phyloP scores from a whole-genome alignment of 2,888 invertebrate genomes.

The Lepidocyrtinus sp. region DNA sequence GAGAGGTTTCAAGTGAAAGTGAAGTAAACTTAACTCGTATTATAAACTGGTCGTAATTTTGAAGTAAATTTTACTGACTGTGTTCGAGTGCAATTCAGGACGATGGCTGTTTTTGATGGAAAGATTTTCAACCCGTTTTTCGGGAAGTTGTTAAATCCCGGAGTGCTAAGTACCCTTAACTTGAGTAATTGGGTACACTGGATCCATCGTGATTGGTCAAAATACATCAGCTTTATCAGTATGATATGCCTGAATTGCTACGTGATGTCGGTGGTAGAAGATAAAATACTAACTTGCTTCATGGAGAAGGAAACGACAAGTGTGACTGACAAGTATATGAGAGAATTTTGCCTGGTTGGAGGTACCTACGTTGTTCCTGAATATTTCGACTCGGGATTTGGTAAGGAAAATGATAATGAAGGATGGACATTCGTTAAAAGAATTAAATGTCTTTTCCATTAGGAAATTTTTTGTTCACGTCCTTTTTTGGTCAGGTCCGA shows the following conservation, averaged over 20 bases:
- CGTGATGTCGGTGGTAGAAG: not conserved
- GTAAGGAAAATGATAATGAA: not conserved
- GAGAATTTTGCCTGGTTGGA: conserved; percentile 18
- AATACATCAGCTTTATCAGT: not conserved
- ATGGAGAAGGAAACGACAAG: not conserved
- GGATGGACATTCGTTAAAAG: not conserved
- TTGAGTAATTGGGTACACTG: conserved; percentile 34
- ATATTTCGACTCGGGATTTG: not conserved
- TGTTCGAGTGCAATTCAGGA: not conserved
- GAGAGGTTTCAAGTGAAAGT: too few species aligned
- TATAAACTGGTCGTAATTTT: too few species aligned
- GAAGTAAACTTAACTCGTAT: too few species aligned
- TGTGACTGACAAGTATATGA: conserved; percentile 14
- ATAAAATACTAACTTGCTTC: conserved; percentile 7
- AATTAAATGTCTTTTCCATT: not conserved
- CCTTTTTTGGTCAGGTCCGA: not conserved
- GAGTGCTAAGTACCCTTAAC: not conserved
- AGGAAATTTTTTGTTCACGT: not conserved
- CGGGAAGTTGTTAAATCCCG: conserved; percentile 2
- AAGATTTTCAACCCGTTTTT: conserved; percentile 37
- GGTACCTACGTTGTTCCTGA: conserved; percentile 34
- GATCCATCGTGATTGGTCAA: conserved; percentile 30
- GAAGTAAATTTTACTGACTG: not conserved
- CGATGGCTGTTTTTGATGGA: conserved; percentile 26
- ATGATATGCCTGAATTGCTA: conserved; percentile 15